phyloP scores from a whole-genome alignment of 2,888 invertebrate species.

The Pantelozetes paolii region DNA sequence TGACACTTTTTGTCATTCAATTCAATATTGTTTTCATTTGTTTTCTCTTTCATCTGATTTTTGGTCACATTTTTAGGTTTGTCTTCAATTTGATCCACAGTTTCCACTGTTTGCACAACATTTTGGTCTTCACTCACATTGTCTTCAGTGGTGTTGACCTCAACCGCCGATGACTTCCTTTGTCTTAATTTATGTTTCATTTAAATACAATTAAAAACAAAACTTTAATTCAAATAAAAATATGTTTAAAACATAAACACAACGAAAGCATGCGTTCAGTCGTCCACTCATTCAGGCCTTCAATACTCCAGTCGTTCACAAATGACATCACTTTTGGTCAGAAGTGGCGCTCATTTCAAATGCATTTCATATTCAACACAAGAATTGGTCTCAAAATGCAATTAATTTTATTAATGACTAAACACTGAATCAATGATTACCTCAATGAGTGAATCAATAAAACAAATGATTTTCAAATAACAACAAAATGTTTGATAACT shows the following conservation, averaged over 20 bases:
- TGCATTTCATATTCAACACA: no score
- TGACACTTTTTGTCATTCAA: not conserved
- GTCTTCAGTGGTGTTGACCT: not conserved
- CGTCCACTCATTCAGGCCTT: not conserved
- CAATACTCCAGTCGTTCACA: not conserved
- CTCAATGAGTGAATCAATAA: no score
- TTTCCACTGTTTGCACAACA: not conserved
- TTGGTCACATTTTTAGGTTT: not conserved
- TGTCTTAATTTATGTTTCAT: not conserved
- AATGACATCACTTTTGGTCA: not conserved
- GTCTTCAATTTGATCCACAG: not conserved
- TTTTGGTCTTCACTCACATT: not conserved
- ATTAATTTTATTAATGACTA: not conserved
- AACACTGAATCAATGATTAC: no score
- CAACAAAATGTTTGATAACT: no score
- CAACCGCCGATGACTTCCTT: not conserved
- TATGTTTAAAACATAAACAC: not conserved
- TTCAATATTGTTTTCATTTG: not conserved
- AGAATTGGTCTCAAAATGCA: not conserved
- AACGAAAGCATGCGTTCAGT: constrained; percentile 7
- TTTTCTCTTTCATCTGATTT: not conserved
- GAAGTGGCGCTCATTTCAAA: no score
- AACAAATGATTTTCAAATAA: no score
- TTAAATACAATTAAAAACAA: not conserved
- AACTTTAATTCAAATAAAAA: not conserved